Conservation (phyloP, 1,140 invertebrate species). For the Ooceraea biroi region DNA sequence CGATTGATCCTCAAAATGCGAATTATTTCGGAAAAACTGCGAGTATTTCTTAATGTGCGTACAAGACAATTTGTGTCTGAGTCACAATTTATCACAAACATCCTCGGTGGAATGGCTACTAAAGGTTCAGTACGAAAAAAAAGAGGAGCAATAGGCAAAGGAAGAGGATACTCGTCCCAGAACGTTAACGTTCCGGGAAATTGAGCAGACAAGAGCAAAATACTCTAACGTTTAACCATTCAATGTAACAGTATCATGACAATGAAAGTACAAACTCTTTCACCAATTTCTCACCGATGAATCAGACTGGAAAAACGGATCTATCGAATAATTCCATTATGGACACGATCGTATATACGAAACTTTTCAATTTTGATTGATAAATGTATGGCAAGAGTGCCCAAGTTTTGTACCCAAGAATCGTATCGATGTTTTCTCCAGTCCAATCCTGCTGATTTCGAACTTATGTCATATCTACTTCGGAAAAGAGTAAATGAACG, state of each 20-base stretch:
- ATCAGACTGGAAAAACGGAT: slow-evolving; percentile 24
- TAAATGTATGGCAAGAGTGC: not conserved
- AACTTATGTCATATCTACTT: not conserved
- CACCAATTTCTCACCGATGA: not conserved
- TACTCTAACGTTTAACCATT: slow-evolving; percentile 53
- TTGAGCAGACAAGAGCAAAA: slow-evolving; percentile 70
- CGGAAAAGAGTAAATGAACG: slow-evolving; percentile 5
- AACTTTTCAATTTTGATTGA: not conserved
- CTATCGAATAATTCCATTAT: slow-evolving; percentile 18
- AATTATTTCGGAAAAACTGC: slow-evolving; percentile 41
- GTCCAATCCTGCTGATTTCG: slow-evolving; percentile 22
- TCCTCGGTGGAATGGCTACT: slow-evolving; percentile 67
- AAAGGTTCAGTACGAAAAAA: slow-evolving; percentile 38
- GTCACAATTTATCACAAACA: slow-evolving; percentile 48
- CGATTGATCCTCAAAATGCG: slow-evolving; percentile 59
- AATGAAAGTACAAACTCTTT: slow-evolving; percentile 18
- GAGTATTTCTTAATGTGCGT: not conserved
- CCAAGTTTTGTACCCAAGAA: not conserved
- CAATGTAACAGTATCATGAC: slow-evolving; percentile 42
- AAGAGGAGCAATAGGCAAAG: not conserved
- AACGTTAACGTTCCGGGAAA: slow-evolving; percentile 26
- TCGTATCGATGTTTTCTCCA: not conserved
- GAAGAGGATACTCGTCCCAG: slow-evolving; percentile 23
- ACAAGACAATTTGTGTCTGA: slow-evolving; percentile 7
- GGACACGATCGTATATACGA: not conserved